phyloP scores from a whole-genome alignment of 2,888 invertebrate genomes.

The Erynnis tages region DNA sequence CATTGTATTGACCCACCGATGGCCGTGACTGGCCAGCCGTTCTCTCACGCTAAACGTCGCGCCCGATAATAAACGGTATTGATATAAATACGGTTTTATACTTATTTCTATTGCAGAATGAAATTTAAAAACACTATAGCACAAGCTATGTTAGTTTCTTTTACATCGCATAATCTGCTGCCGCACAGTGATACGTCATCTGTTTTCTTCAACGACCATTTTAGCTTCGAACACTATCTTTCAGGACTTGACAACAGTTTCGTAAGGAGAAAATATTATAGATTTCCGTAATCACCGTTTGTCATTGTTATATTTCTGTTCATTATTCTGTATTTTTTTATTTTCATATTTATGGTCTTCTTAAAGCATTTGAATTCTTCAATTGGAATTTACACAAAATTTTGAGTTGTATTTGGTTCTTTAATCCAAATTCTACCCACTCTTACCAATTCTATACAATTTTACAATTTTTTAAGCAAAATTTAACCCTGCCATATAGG shows the following conservation, averaged over 20 bases:
- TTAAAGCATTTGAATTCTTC: no score
- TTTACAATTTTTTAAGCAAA: no score
- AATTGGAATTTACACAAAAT: no score
- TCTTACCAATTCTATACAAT: no score
- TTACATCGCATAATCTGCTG: conserved; percentile 1
- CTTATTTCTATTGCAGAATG: no score
- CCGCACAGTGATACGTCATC: background rate
- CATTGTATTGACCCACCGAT: conserved; percentile 25
- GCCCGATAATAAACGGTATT: background rate
- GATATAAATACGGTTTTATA: background rate
- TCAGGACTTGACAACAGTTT: conserved; percentile 5
- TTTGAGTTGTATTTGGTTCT: no score
- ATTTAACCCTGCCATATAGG: no score
- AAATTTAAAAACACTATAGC: no score
- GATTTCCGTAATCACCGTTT: background rate
- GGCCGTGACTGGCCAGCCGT: conserved; percentile 21
- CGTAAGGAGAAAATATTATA: background rate
- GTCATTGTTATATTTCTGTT: background rate
- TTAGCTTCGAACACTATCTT: conserved; percentile 3
- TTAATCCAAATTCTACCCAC: no score
- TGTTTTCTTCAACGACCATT: conserved; percentile 7
- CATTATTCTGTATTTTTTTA: no score
- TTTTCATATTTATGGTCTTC: no score
- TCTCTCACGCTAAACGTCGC: conserved; percentile 13
- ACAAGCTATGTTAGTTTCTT: no score